These are phyloP conservation scores for Brachyhypopomus gauderio DNA, from an alignment of 2,113 vertebrate species.

Conservation along the genomic window DNA sequence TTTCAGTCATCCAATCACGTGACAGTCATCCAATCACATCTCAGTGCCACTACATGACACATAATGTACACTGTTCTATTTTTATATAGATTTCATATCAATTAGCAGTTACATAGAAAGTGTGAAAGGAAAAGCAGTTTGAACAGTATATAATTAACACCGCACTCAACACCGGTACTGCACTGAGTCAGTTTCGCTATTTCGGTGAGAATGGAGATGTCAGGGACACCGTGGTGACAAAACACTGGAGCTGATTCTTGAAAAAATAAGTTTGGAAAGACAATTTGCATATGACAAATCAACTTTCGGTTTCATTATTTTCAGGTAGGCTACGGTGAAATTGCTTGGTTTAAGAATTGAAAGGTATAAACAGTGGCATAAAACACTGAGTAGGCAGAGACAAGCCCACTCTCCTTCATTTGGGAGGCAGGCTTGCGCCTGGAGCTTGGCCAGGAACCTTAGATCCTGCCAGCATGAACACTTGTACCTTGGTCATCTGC, in stretches of 20 bases:
- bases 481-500: background rate
- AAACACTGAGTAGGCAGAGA: background rate
- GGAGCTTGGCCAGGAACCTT: too few relatives aligned
- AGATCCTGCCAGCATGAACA: background rate
- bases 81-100: background rate
- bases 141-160: constrained; percentile 16
- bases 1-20: background rate
- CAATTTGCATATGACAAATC: background rate
- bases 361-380: background rate
- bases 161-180: background rate
- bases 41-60: background rate
- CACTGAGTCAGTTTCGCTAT: background rate
- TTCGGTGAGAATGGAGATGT: background rate
- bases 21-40: background rate
- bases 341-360: background rate
- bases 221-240: background rate
- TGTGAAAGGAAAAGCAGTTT: constrained; percentile 13
- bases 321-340: background rate
- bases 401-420: background rate
- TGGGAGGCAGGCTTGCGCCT: too few relatives aligned
- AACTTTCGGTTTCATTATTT: constrained; percentile 10
- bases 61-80: background rate
- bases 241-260: background rate
- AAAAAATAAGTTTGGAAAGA: background rate
- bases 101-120: constrained; percentile 18